These are phyloP conservation scores for Agrochola lychnidis DNA, from an alignment of 2,888 invertebrate species.

Conservation along the genomic window DNA sequence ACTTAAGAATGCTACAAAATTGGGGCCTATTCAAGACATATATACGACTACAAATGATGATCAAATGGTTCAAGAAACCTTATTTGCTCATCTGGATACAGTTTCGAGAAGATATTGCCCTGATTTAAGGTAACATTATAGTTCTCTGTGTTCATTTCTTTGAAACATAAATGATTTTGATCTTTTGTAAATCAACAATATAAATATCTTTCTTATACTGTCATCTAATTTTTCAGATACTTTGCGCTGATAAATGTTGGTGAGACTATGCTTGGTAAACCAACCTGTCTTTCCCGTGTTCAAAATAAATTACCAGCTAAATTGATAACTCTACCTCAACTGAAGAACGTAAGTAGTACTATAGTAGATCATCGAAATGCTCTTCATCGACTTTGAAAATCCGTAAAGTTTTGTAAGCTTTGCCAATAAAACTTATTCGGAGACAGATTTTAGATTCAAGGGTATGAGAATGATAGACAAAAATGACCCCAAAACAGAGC, in stretches of 20 bases:
- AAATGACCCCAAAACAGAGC: background rate
- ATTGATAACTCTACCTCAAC: slow-evolving; percentile 40
- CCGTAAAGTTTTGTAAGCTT: background rate
- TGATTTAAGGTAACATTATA: slow-evolving; percentile 59
- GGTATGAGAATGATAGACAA: background rate
- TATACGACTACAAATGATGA: slow-evolving; percentile 57
- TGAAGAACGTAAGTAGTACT: slow-evolving; percentile 39
- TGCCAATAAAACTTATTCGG: background rate
- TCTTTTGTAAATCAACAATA: too few relatives aligned
- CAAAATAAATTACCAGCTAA: slow-evolving; percentile 64
- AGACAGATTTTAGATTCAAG: background rate
- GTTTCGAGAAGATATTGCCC: slow-evolving; percentile 68
- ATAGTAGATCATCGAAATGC: background rate
- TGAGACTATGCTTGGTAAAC: slow-evolving; percentile 50
- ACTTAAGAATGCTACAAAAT: slow-evolving; percentile 52
- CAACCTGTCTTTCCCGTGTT: slow-evolving; percentile 58
- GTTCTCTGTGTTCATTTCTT: background rate
- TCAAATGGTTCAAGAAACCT: slow-evolving; percentile 42
- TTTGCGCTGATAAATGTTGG: slow-evolving; percentile 49
- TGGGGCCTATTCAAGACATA: slow-evolving; percentile 70
- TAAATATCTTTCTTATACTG: background rate
- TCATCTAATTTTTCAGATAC: slow-evolving; percentile 21
- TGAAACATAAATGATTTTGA: background rate
- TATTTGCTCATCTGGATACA: slow-evolving; percentile 66
- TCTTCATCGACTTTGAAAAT: background rate